Base-by-base conservation (phyloP, 1,140 invertebrate genomes). In the Platyscapa corneri region DNA sequence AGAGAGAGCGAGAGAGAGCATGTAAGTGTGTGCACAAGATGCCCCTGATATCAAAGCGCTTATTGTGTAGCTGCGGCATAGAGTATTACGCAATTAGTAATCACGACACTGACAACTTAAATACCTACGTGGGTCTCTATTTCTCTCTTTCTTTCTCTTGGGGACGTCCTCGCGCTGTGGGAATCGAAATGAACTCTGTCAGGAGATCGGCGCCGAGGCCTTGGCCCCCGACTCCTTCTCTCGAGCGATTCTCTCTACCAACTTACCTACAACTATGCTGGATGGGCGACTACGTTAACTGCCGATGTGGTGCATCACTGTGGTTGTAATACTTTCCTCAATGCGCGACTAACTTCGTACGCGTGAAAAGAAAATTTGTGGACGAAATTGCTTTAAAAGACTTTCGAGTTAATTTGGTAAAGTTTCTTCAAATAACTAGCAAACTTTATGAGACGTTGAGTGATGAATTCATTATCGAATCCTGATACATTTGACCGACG, bases 31-130 rank as follows among this genome's bases (percentile, higher is more conserved):
- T n/a, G 37, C 12, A 16, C 32, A 75, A 32, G 65, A 64, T 64
- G 16, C 37, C 64, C 74, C 39, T 56, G 32, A 76, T 30, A 70
- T 14, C 27, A 67, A 80, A 30, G 42, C 23, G 56, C 27, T 65
- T 78, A 76, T 76, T 64, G 32, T 60, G 49, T n/a, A 34, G 46
- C 30, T 27, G 5, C 34, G 27, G 65, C 60, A 56, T 67, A 53
- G 67, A 8, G 49, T 64, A 20, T 85, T 80, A 75, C 32, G 84
- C 84, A 85, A 85, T 65, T n/a, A 49, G 53, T 67, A 39, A 82
- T 82, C 84, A 75, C 84, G 80, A 82, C 60, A 82, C 74, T 70
- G 84, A 86, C 76, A 86, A 39, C 20, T 86, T 72, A 82, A 82
- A 82, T 77, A 39, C 84, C 70, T 67, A 5, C 23, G 20, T 75